Conservation (phyloP, 2,888 invertebrate species). For the Sphaerophoria rueppellii region DNA sequence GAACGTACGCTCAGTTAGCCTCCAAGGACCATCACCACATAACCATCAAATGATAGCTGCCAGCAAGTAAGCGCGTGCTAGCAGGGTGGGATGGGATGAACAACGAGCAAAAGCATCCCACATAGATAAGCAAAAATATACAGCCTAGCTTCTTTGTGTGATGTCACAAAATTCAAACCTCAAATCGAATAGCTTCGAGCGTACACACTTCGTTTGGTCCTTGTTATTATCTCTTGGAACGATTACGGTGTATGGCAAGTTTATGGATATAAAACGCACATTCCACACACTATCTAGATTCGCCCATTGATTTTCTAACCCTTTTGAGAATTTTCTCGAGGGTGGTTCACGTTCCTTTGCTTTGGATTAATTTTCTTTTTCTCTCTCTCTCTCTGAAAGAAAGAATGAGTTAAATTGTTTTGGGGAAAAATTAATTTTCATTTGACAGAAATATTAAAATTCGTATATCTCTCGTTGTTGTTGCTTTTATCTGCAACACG, state of each 20-base stretch:
- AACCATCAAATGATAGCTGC: neutral
- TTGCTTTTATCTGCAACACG: constrained; percentile 24
- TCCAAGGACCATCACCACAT: neutral
- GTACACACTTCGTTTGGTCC: constrained; percentile 36
- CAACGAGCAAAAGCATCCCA: neutral
- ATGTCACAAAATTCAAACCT: constrained; percentile 67
- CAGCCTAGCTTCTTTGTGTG: constrained; percentile 4
- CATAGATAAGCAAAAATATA: constrained; percentile 54
- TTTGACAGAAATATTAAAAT: constrained; percentile 79
- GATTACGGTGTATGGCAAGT: constrained; percentile 40
- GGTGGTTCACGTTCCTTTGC: constrained; percentile 19
- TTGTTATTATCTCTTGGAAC: constrained; percentile 37
- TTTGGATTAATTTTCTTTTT: neutral
- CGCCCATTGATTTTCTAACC: constrained; percentile 49
- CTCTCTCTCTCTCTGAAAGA: neutral
- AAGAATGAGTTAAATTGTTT: constrained; percentile 66
- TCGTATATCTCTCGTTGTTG: constrained; percentile 42
- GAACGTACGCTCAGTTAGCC: constrained; percentile 71
- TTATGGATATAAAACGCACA: constrained; percentile 73
- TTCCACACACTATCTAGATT: constrained; percentile 69
- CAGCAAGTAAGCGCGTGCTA: neutral
- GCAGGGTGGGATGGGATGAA: constrained; percentile 1
- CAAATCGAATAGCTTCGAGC: constrained; percentile 69
- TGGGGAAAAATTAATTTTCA: constrained; percentile 79
- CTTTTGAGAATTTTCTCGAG: constrained; percentile 28